These are phyloP conservation scores for Chrysaora quinquecirrha DNA, from an alignment of 30 jellyfish, hydroid and myxozoan species.

Conservation along the genomic window DNA sequence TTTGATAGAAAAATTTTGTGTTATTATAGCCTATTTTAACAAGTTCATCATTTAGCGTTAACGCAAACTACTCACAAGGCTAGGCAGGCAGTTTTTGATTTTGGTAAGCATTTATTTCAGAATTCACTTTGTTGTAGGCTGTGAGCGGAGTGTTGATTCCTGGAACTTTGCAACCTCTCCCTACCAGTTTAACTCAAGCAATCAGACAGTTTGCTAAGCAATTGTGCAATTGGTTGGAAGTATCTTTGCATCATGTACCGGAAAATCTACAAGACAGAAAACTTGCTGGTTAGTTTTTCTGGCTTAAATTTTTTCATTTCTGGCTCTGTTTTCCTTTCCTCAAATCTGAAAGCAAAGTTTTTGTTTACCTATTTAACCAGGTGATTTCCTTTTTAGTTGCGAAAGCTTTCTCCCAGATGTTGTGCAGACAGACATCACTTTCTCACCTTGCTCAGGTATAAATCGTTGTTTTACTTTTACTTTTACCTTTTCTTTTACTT, in stretches of 20 bases:
- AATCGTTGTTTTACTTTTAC: neutral
- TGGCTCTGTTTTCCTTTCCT: too few relatives aligned
- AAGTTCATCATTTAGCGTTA: too few relatives aligned
- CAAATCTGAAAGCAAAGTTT: too few relatives aligned
- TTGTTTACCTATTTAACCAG: neutral
- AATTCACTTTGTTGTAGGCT: too few relatives aligned
- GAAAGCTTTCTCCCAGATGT: slow-evolving; percentile 85
- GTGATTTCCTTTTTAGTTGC: slow-evolving; percentile 79
- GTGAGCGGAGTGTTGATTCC: slow-evolving; percentile 94
- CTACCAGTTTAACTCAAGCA: slow-evolving; percentile 98
- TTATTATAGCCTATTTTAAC: too few relatives aligned
- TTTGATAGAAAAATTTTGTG: too few relatives aligned
- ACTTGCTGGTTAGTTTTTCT: too few relatives aligned
- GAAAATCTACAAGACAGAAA: slow-evolving; percentile 78
- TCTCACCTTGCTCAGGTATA: slow-evolving; percentile 96
- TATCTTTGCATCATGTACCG: slow-evolving; percentile 90
- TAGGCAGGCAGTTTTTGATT: too few relatives aligned
- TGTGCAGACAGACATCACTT: slow-evolving; percentile 96
- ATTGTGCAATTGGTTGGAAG: slow-evolving; percentile 85
- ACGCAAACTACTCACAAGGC: too few relatives aligned
- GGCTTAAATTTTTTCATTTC: too few relatives aligned
- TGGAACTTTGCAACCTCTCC: slow-evolving; percentile 94
- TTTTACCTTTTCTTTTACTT: too few relatives aligned
- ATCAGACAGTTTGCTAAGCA: slow-evolving; percentile 97
- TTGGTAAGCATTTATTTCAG: too few relatives aligned